phyloP scores from a whole-genome alignment of 2,888 invertebrate species.

The Bembecia ichneumoniformis region DNA sequence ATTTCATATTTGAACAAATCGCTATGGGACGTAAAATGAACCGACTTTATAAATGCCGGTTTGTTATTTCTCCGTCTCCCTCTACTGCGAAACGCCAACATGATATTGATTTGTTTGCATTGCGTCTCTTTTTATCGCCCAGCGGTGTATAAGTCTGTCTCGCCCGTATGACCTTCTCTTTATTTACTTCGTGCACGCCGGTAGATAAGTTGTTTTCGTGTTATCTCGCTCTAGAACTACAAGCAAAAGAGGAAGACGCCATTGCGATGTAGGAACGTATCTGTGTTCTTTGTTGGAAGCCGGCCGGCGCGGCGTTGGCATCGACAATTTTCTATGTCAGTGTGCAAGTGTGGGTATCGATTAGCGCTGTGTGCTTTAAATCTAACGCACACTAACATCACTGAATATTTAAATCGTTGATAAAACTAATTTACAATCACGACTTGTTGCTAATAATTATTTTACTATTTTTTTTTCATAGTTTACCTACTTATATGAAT shows the following conservation, averaged over 20 bases:
- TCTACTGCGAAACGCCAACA: slow-evolving; percentile 55
- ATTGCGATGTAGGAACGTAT: slow-evolving; percentile 9
- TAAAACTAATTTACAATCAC: not conserved
- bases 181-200: slow-evolving; percentile 53
- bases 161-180: slow-evolving; percentile 59
- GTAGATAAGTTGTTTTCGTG: slow-evolving; percentile 63
- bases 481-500: too few relatives aligned
- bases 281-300: slow-evolving; percentile 6
- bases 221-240: slow-evolving; percentile 58
- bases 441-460: not conserved
- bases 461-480: not conserved
- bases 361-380: not conserved
- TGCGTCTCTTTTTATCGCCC: slow-evolving; percentile 60
- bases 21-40: slow-evolving; percentile 27
- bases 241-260: slow-evolving; percentile 44
- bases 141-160: slow-evolving; percentile 43
- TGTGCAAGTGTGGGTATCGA: slow-evolving; percentile 1
- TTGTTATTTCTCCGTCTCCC: slow-evolving; percentile 67
- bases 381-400: not conserved
- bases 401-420: not conserved
- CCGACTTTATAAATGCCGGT: slow-evolving; percentile 62
- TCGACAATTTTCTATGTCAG: not conserved
- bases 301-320: slow-evolving; percentile 3
- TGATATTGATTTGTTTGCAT: slow-evolving; percentile 73
- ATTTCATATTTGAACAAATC: slow-evolving; percentile 29